phyloP scores from a whole-genome alignment of 92 coral and sea anemone species.

The Actinostola sp. region DNA sequence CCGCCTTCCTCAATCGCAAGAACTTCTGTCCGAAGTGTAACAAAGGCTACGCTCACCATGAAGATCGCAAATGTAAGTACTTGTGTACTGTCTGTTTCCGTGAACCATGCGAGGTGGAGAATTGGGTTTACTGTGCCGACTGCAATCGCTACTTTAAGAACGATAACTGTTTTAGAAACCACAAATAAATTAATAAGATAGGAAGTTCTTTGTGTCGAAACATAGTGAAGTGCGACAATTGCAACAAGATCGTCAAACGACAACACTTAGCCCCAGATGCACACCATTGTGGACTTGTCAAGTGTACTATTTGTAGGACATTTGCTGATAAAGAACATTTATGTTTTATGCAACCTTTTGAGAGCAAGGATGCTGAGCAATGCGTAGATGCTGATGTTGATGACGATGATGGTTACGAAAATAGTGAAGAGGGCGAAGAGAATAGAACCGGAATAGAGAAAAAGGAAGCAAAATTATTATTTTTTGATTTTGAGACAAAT shows the following conservation, averaged over 20 bases:
- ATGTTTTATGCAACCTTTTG: conserved; percentile 13
- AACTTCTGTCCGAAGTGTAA: conserved; percentile 51
- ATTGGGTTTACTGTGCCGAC: neutral
- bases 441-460: neutral
- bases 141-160: conserved; percentile 6
- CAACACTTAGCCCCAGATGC: neutral
- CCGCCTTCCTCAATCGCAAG: conserved; percentile 38
- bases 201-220: neutral
- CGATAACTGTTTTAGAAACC: neutral
- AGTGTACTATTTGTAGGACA: neutral
- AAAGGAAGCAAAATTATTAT: conserved; percentile 11
- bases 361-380: neutral
- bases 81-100: neutral
- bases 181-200: neutral
- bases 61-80: conserved; percentile 24
- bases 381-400: too few relatives aligned
- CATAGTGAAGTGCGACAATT: neutral
- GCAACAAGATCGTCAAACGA: neutral
- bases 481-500: conserved; percentile 47
- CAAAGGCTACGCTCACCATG: conserved; percentile 39
- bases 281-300: conserved; percentile 15
- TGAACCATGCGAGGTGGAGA: neutral
- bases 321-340: conserved; percentile 4
- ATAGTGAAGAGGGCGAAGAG: too few relatives aligned
- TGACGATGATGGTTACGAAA: conserved; percentile 5